Conservation (phyloP, 2,888 invertebrate genomes). For the Amiota minor region DNA sequence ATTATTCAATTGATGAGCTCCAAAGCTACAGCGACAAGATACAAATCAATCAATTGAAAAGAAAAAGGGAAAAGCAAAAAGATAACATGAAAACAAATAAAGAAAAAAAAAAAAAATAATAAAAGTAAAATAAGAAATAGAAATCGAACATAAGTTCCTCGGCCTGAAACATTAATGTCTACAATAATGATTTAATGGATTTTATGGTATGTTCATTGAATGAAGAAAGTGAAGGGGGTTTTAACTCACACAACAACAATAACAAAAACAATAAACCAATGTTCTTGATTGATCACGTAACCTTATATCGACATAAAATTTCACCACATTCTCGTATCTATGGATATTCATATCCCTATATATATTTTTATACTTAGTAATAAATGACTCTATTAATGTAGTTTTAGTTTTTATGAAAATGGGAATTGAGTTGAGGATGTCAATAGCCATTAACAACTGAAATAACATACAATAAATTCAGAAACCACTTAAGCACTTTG, state of each 20-base stretch:
- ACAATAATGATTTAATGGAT: conserved; percentile 26
- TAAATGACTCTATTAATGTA: neutral
- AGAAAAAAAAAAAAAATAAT: neutral
- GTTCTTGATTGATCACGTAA: conserved; percentile 23
- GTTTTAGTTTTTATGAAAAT: neutral
- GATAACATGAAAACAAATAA: conserved; percentile 9
- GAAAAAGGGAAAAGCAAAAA: neutral
- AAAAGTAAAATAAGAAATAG: too few relatives aligned
- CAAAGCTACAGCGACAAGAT: conserved; percentile 10
- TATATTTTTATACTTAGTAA: too few relatives aligned
- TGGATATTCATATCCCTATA: neutral
- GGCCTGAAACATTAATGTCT: conserved; percentile 18
- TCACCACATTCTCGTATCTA: neutral
- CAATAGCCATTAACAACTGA: too few relatives aligned
- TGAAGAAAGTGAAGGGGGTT: too few relatives aligned
- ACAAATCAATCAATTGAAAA: conserved; percentile 25
- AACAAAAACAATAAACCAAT: neutral
- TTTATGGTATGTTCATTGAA: neutral
- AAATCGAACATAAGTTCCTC: neutral
- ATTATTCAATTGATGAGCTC: conserved; percentile 19
- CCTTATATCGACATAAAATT: conserved; percentile 3
- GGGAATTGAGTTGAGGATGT: too few relatives aligned
- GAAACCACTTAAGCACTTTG: too few relatives aligned
- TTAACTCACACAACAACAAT: too few relatives aligned
- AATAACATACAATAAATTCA: too few relatives aligned